Evolutionary conservation across 2,113 vertebrate genomes (phyloP), one percentile per base, ranked within the genome.

Genomic region (Toxotes jaculatrix): DNA sequence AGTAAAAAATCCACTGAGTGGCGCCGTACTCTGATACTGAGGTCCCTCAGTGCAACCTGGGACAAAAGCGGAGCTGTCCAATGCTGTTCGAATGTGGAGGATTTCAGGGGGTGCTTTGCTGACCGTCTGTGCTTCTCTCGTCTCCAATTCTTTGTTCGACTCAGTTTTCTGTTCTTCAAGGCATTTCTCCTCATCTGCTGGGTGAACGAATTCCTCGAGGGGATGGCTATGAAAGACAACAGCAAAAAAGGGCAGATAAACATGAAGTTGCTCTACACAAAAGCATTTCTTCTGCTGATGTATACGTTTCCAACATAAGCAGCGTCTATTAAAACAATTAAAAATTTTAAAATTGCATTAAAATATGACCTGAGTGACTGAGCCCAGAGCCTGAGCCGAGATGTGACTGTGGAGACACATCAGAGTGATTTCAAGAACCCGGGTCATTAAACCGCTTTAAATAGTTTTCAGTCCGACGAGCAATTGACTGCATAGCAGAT

Each of bases 101-200:
- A 62, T 7, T 85, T 88, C 21, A 83, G 40, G 5, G 62, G 77
- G 4, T 62, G 87, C 64, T 89, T 91, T 23, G 85, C 88, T 2
- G 91, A 84, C 31, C 74, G 87, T 62, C 90, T 87, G 79, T 80
- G 92, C 89, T 94, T 94, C 79, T 78, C 90, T 62, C 80, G 92
- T 71, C 87, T 90, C 94, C 92, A 94, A 85, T 91, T 91, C 74
- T 93, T 94, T 21, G 90, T 91, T 73, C 93, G 88, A 81, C 66
- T 85, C 73, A 93, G 72, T 79, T 92, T 93, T 72, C 82, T 83
- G 90, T 92, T 95, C 79, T 93, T 91, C 79, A 94, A 80, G 74
- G 91, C 92, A 68, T 95, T 95, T 78, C 93, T 94, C 80, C 93
- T 95, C 91, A 93, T 94, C 92, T 93, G 91, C 91, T 95, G 95